Base-by-base conservation (phyloP, 2,797 vertebrate genomes). In the Thaleichthys pacificus region DNA sequence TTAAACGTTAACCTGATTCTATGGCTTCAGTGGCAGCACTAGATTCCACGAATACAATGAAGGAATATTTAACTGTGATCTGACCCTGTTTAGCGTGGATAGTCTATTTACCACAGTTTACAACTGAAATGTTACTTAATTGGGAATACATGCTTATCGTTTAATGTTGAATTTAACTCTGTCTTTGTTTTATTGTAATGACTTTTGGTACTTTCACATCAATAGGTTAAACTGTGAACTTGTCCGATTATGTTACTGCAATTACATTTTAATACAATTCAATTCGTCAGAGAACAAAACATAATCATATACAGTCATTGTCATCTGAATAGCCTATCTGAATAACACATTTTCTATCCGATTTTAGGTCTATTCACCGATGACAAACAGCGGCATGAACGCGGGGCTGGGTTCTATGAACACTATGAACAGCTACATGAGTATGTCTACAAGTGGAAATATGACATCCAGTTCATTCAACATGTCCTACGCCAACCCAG, bases 361-460 rank as follows among this genome's bases (percentile, higher is more conserved):
- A 74, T 75, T 85, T 72, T 87, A 94, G 93, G 92, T 94, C 0
- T 99, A 99, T 84, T 95, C 96, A 71, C 93, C 97, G 0, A 96
- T 97, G 88, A 92, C 95, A 0, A 93, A 94, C 70, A 90, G 92
- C 86, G 95, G 95, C 80, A 97, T 98, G 96, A 96, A 96, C 76
- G 92, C 96, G 42, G 95, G 96, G 77, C 89, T 98, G 90, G 89
- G 93, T 76, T 93, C 95, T 73, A 97, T 98, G 97, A 95, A 95
- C 78, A 94, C 93, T 80, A 97, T 98, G 95, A 98, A 96, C 91
- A 92, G 92, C 71, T 95, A 97, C 80, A 96, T 96, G 83, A 92
- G 94, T 79, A 95, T 98, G 94, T 92, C 92, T 74, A 95, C 95
- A 22, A 95, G 93, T 1, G 93, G 94, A 82, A 95, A 96, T 38